Percentiles rank a stretch among this genome's conserved stretches.
phyloP scores from a whole-genome alignment of 2,797 vertebrate genomes.

The Bryconaethiops microstoma region DNA sequence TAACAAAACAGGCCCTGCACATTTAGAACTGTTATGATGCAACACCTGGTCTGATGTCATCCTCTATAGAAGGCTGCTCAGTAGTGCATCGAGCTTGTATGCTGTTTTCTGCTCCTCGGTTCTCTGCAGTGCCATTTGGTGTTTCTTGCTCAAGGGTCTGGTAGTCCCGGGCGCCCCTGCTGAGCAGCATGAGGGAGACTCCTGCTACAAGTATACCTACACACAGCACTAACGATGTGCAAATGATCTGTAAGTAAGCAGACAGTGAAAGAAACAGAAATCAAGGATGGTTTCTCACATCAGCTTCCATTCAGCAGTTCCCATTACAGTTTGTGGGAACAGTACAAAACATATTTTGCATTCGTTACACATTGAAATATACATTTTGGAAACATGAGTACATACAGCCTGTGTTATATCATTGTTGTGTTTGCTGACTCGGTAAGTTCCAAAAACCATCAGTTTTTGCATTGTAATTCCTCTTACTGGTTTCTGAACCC shows the following conservation, averaged over 20 bases:
- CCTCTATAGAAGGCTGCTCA: conserved; percentile 55
- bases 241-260: conserved; percentile 81
- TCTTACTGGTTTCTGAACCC: no score
- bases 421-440: background rate
- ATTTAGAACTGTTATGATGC: background rate
- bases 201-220: conserved; percentile 85
- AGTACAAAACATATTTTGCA: background rate
- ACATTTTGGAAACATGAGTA: background rate
- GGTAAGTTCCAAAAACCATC: background rate
- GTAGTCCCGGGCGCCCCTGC: conserved; percentile 82
- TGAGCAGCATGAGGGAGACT: conserved; percentile 87
- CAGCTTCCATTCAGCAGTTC: background rate
- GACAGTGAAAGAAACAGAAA: conserved; percentile 7
- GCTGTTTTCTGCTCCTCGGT: conserved; percentile 62
- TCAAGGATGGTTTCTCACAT: background rate
- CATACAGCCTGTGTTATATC: background rate
- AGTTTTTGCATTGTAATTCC: background rate
- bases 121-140: conserved; percentile 59
- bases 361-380: background rate
- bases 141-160: conserved; percentile 73
- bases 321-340: background rate
- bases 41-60: conserved; percentile 64
- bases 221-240: conserved; percentile 82
- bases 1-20: background rate
- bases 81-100: conserved; percentile 63